phyloP scores from a whole-genome alignment of 1,140 invertebrate species.

The Drosophila saltans region DNA sequence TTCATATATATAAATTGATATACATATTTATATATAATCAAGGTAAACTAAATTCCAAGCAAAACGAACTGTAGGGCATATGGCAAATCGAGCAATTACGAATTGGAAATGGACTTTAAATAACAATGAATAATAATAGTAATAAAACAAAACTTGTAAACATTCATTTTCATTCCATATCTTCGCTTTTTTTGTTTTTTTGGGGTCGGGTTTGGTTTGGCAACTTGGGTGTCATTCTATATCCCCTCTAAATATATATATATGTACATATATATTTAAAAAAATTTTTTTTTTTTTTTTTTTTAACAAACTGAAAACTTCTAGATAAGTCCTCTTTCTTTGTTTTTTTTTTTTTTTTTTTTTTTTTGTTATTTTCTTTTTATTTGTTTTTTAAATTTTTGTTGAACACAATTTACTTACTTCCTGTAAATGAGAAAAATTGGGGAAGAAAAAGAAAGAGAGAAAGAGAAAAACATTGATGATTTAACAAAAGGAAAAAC shows the following conservation, averaged over 20 bases:
- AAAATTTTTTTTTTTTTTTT: background rate
- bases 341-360: background rate
- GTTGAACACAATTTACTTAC: constrained; percentile 74
- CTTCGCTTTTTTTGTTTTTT: background rate
- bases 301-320: constrained; percentile 2
- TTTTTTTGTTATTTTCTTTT: constrained; percentile 37
- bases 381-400: constrained; percentile 44
- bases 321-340: constrained; percentile 5
- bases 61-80: constrained; percentile 31
- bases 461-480: constrained; percentile 64
- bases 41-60: constrained; percentile 71
- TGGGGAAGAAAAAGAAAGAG: constrained; percentile 65
- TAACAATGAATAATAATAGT: background rate
- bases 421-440: constrained; percentile 70
- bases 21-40: constrained; percentile 19
- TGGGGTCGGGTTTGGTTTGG: constrained; percentile 50
- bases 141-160: background rate
- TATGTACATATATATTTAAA: no score
- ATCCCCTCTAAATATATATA: background rate
- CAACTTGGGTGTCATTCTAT: constrained; percentile 22
- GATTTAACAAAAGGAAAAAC: constrained; percentile 55
- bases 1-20: constrained; percentile 39
- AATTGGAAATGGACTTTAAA: constrained; percentile 35
- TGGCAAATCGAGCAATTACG: constrained; percentile 23
- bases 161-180: constrained; percentile 8